phyloP scores from a whole-genome alignment of 2,113 vertebrate species.

The Xenus cinereus region DNA sequence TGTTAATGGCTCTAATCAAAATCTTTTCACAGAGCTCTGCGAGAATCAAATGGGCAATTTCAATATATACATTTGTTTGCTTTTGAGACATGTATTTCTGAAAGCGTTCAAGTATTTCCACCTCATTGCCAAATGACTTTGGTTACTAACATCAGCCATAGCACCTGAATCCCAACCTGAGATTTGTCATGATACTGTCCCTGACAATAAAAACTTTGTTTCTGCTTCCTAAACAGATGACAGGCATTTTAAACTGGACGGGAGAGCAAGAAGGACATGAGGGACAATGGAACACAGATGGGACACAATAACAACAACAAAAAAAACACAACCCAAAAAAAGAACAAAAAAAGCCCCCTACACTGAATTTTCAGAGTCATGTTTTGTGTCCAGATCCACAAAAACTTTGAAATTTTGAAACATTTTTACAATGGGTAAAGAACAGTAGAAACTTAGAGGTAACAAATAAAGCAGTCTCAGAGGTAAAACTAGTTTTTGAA shows the following conservation, averaged over 20 bases:
- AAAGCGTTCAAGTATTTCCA: background rate
- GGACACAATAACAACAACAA: no score
- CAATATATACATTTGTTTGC: background rate
- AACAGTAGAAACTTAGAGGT: background rate
- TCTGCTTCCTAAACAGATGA: background rate
- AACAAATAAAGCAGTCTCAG: background rate
- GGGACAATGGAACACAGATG: rapidly evolving
- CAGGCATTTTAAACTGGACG: no score
- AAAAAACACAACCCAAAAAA: background rate
- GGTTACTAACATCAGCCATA: background rate
- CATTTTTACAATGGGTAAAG: background rate
- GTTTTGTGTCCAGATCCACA: background rate
- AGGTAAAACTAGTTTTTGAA: background rate
- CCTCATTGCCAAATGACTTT: background rate
- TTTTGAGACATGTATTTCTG: background rate
- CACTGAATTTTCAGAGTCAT: background rate
- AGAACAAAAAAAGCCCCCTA: rapidly evolving
- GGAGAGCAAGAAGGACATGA: background rate
- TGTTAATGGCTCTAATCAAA: background rate
- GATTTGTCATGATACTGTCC: no score
- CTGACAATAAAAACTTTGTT: background rate
- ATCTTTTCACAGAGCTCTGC: background rate
- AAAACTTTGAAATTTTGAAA: background rate
- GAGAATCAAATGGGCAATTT: background rate
- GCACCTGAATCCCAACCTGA: background rate